Base-by-base conservation (phyloP, 1,140 invertebrate genomes). In the Drosophila fuyamai region DNA sequence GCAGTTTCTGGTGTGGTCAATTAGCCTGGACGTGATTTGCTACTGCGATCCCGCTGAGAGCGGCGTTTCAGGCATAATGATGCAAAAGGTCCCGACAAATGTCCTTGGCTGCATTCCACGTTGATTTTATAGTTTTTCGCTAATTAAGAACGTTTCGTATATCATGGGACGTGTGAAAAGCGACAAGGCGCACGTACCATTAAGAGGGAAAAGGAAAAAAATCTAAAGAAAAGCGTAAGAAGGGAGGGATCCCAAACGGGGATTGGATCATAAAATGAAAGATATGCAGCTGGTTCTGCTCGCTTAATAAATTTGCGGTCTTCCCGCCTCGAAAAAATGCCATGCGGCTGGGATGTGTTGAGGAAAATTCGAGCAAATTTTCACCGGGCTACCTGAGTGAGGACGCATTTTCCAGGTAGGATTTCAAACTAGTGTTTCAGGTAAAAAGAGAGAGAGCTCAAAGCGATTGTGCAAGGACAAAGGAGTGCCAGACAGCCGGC, bases 241-340 rank as follows among this genome's bases (percentile, higher is more conserved):
- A 55, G 48, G 47, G 63, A 65, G 32, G 23, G 53, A 75, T 56
- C 51, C 27, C 55, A 41, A 38, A 48, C 60, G 47, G 47, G 54
- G 65, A 59, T 71, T 23, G 53, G 46, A 65, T 65, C 70, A 51
- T 16, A 35, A 62, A 65, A 13, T 41, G 43, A 14, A 35, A 40
- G 27, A 23, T 32, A 32, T 44, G 59, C 73, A 77, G 82, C 82
- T 85, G 77, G 71, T 51, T 36, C 48, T 54, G 29, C 41, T 57
- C 43, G 60, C 54, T 80, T 80, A 76, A 89, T 84, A 89, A 84
- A 89, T 89, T 89, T 89, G 84, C 84, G 84, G 84, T 89, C 84
- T 89, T 89, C 84, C 84, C 84, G 84, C 84, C 84, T 80, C 70
- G 81, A 83, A 88, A 79, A 65, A 76, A 51, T 32, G 43, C 18